These are phyloP conservation scores for Sebastes itinus DNA, from an alignment of 2,797 vertebrate species.

Conservation along the genomic window DNA sequence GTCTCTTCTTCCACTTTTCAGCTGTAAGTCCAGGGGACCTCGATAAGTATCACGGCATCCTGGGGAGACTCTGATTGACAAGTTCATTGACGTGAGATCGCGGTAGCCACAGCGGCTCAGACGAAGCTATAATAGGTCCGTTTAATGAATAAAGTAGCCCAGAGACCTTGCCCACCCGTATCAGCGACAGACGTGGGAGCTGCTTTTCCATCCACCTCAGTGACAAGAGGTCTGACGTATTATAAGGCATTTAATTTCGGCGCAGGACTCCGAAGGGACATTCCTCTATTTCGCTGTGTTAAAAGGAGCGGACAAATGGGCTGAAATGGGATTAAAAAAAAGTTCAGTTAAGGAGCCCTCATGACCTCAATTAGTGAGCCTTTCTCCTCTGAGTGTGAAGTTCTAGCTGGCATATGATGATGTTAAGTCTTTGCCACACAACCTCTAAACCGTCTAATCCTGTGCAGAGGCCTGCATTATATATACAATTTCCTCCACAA, in stretches of 20 bases:
- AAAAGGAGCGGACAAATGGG: conserved; percentile 54
- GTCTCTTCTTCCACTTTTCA: neutral
- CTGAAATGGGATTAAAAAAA: conserved; percentile 58
- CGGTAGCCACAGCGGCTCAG: conserved; percentile 19
- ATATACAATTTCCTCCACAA: conserved; percentile 19
- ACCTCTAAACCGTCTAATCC: conserved; percentile 20
- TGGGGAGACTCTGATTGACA: conserved; percentile 64
- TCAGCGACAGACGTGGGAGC: conserved; percentile 32
- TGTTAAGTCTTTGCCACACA: conserved; percentile 23
- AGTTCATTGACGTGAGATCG: conserved; percentile 54
- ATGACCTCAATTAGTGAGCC: conserved; percentile 77
- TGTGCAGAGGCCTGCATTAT: conserved; percentile 3
- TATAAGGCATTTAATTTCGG: conserved; percentile 75
- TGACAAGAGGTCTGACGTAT: conserved; percentile 64
- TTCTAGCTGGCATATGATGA: conserved; percentile 26
- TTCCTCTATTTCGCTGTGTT: conserved; percentile 69
- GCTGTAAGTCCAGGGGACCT: conserved; percentile 16
- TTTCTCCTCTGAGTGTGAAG: conserved; percentile 51
- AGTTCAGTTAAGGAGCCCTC: conserved; percentile 53
- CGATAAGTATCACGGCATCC: conserved; percentile 37
- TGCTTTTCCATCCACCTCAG: conserved; percentile 25
- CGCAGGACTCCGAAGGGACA: conserved; percentile 54
- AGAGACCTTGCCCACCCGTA: conserved; percentile 42
- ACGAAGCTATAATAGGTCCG: conserved; percentile 54
- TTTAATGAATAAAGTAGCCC: conserved; percentile 65